Base-by-base conservation (phyloP, 2,888 invertebrate genomes). In the Andrena marginata region DNA sequence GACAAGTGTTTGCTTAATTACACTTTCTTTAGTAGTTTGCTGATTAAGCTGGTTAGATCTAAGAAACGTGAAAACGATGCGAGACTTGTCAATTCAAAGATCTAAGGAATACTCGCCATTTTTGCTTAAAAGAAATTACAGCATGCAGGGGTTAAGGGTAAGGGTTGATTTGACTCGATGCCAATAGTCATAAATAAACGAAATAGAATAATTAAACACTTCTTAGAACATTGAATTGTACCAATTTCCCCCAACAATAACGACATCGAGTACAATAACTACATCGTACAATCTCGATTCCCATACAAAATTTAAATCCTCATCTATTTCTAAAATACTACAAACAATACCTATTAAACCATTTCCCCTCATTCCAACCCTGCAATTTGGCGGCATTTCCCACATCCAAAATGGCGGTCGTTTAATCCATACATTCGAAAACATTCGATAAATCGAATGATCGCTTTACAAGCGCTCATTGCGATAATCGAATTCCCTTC, bases 361-460 rank as follows among this genome's bases (percentile, higher is more conserved):
- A 35, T 16, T 42, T 42, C 42, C 42, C 42, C 13, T 16, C 1
- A 0, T 5, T 5, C 4, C 16, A 42, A 42, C 42, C 42, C 1
- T 1, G 16, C 8, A 42, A 31, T n/a, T 29, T 29, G 3, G 4
- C 8, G 49, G 4, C 29, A 10, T 23, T 23, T 51, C 0, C 13
- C 51, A 5, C 33, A 26, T 1, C 16, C 2, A 56, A 49, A 10
- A 72, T 20, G 59, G 54, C 48, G 65, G 13, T 23, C 0, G 2
- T 49, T 20, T 2, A 13, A 23, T 26, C 26, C 1, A 23, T 16
- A 5, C 4, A 6, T 65, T 62, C 73, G 62, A 73, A 23, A 10
- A 5, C 4, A 6, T 65, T 62, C 73, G 62, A 73, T 42, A 59
- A 10, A 59, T 77, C 77, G 79, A 76, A 68, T 8, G 10, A 7